Evolutionary conservation across 2,888 invertebrate species (phyloP).

Genomic region (Carabus problematicus): DNA sequence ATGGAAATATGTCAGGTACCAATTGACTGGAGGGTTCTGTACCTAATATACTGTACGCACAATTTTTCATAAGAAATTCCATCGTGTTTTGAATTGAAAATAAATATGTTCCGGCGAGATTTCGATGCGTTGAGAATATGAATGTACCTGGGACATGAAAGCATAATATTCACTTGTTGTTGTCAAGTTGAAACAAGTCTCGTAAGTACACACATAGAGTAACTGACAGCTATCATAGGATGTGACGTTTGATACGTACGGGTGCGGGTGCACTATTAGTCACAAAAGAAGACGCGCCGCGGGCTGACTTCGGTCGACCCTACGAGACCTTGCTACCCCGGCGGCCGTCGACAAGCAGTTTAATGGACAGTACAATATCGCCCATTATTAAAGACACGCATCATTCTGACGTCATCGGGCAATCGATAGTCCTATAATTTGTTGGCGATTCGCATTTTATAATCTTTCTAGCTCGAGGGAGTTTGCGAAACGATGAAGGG

Average conservation of each 20-base stretch:
- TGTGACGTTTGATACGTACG: background rate
- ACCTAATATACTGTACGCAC: too few relatives aligned
- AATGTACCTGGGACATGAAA: too few relatives aligned
- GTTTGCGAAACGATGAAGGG: background rate
- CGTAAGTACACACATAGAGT: too few relatives aligned
- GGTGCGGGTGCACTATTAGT: conserved; percentile 2
- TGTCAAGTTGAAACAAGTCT: too few relatives aligned
- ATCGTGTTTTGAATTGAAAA: too few relatives aligned
- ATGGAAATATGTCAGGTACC: background rate
- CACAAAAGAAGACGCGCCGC: background rate
- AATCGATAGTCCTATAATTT: conserved; percentile 15
- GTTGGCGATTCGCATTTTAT: conserved; percentile 16
- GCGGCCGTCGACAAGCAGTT: conserved; percentile 5
- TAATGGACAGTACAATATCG: conserved; percentile 20
- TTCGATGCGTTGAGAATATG: too few relatives aligned
- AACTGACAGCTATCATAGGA: too few relatives aligned
- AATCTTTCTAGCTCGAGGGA: conserved; percentile 13
- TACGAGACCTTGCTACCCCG: background rate
- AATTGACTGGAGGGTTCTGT: background rate
- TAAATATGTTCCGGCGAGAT: too few relatives aligned
- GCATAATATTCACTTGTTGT: too few relatives aligned
- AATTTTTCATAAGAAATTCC: too few relatives aligned
- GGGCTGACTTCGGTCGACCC: background rate
- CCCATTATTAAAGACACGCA: conserved; percentile 13
- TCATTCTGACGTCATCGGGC: conserved; percentile 11